Conservation (phyloP, 2,888 invertebrate genomes). For the Pterostichus niger region DNA sequence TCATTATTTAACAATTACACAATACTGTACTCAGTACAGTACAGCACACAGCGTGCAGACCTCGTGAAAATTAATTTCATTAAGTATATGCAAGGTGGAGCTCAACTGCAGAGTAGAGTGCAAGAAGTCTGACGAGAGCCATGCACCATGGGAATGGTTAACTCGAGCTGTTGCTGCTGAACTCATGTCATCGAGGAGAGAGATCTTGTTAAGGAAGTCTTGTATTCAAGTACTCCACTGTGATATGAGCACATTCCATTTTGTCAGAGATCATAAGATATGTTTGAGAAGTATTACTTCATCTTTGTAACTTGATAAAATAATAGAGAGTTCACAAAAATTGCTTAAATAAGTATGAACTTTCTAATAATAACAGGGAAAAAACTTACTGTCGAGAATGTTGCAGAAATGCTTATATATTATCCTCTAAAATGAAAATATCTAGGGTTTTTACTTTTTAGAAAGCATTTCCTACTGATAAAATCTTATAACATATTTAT, state of each 20-base stretch:
- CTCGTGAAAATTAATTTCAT: constrained; percentile 60
- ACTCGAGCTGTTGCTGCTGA: background rate
- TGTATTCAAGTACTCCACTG: background rate
- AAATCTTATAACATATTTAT: too few species aligned
- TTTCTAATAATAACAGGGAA: too few species aligned
- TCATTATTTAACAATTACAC: constrained; percentile 63
- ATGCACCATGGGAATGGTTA: background rate
- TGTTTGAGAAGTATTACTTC: too few species aligned
- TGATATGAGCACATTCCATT: background rate
- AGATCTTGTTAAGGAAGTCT: background rate
- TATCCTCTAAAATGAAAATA: too few species aligned
- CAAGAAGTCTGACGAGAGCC: constrained; percentile 33
- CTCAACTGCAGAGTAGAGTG: constrained; percentile 1
- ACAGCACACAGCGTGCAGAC: constrained; percentile 4
- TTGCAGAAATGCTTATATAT: too few species aligned
- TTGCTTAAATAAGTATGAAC: too few species aligned
- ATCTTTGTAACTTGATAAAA: too few species aligned
- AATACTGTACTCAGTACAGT: constrained; percentile 52
- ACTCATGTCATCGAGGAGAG: constrained; percentile 1
- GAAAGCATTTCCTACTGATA: too few species aligned
- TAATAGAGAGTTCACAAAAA: too few species aligned
- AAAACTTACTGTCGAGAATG: too few species aligned
- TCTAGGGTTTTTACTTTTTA: too few species aligned
- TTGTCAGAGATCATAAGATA: too few species aligned
- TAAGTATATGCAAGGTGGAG: constrained; percentile 49